These are phyloP conservation scores for Rhynchopsitta pachyrhyncha DNA, from an alignment of 2,113 vertebrate species.

Conservation along the genomic window DNA sequence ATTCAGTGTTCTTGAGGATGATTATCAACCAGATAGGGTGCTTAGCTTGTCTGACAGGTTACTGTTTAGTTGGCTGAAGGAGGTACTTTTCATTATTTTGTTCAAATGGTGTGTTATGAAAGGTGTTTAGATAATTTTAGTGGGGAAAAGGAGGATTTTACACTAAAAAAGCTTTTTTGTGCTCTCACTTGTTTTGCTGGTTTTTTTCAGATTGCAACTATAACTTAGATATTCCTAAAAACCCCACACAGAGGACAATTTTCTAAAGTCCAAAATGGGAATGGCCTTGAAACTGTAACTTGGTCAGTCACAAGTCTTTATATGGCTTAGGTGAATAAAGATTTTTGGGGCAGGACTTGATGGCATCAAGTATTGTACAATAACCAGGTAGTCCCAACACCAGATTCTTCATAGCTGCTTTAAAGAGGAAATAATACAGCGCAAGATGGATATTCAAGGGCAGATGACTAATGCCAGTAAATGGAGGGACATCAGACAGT, in stretches of 20 bases:
- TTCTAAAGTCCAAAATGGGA: background rate
- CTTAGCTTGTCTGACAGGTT: background rate
- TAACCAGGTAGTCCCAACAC: background rate
- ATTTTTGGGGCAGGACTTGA: background rate
- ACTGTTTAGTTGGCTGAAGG: background rate
- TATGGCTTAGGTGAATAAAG: background rate
- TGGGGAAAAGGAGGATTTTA: background rate
- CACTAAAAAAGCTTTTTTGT: background rate
- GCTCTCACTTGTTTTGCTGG: background rate
- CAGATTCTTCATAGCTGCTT: background rate
- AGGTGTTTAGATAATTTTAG: background rate
- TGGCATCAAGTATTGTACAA: background rate
- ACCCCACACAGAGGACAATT: accelerated
- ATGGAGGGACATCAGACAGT: background rate
- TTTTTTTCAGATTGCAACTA: background rate
- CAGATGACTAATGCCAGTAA: background rate
- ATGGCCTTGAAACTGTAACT: background rate
- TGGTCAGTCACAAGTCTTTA: background rate
- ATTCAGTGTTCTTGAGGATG: background rate
- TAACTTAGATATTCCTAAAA: background rate
- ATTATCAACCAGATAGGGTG: background rate
- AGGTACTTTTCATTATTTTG: background rate
- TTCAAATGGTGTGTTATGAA: background rate
- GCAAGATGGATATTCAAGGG: background rate
- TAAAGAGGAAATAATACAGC: background rate